Conservation (phyloP, 2,113 vertebrate genomes). For the Tupaia chinensis region DNA sequence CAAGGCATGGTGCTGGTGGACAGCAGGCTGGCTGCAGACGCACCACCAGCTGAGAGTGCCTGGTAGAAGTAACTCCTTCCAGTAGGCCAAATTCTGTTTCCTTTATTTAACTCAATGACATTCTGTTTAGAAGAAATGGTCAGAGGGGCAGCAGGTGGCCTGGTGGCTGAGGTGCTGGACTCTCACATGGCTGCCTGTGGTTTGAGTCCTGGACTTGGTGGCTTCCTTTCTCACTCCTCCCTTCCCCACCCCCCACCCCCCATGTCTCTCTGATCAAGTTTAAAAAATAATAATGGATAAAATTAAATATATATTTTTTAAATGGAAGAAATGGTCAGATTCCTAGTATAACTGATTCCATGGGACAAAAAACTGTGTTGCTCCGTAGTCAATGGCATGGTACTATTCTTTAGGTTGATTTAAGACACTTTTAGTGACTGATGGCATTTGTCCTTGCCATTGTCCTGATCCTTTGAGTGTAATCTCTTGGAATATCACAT, state of each 20-base stretch:
- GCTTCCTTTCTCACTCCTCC: too few relatives aligned
- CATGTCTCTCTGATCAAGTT: too few relatives aligned
- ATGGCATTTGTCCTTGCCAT: background rate
- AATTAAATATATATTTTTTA: too few relatives aligned
- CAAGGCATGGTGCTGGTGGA: background rate
- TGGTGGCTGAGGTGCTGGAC: too few relatives aligned
- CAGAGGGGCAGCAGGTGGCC: background rate
- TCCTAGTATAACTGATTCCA: conserved; percentile 18
- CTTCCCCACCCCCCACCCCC: too few relatives aligned
- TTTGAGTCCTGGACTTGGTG: too few relatives aligned
- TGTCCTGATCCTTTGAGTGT: background rate
- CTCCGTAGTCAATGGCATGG: background rate
- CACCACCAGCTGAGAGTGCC: background rate
- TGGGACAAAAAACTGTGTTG: background rate
- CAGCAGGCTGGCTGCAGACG: background rate
- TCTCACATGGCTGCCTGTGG: too few relatives aligned
- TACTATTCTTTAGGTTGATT: background rate
- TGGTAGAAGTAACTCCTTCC: background rate
- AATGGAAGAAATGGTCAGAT: background rate
- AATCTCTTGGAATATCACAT: conserved; percentile 35
- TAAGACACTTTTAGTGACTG: background rate
- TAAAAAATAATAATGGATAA: too few relatives aligned
- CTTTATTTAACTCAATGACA: background rate
- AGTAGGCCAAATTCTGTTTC: background rate
- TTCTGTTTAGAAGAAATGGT: background rate